phyloP scores from a whole-genome alignment of 2,113 vertebrate genomes.

The Notothenia rossii region DNA sequence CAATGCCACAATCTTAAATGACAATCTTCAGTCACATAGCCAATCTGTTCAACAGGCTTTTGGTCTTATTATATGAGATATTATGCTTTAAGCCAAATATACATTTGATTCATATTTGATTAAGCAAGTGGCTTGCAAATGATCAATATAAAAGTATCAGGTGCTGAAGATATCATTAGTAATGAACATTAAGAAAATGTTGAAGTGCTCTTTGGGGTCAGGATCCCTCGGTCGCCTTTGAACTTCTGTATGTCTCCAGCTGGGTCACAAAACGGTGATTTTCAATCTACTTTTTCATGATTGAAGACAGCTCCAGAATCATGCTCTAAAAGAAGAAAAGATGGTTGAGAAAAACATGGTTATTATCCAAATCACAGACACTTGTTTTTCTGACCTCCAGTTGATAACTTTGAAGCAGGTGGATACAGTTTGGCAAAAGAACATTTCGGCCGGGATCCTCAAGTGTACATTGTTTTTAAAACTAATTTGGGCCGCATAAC shows the following conservation, averaged over 20 bases:
- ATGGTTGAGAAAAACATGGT: neutral
- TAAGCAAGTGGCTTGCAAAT: slow-evolving; percentile 1
- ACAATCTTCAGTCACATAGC: slow-evolving; percentile 38
- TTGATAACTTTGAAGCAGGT: neutral
- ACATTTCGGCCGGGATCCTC: too few species aligned
- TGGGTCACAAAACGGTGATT: neutral
- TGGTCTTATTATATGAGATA: slow-evolving; percentile 51
- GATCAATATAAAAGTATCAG: neutral
- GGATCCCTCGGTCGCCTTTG: neutral
- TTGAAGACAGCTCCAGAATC: slow-evolving; percentile 95
- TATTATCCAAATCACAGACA: slow-evolving; percentile 3
- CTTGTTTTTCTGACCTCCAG: neutral
- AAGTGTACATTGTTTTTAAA: too few species aligned
- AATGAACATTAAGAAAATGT: slow-evolving; percentile 1
- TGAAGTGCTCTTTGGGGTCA: neutral
- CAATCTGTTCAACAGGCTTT: neutral
- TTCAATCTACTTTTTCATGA: slow-evolving; percentile 92
- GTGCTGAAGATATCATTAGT: slow-evolving; percentile 27
- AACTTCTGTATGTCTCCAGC: neutral
- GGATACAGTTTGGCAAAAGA: too few species aligned
- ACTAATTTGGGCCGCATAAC: too few species aligned
- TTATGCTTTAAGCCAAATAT: slow-evolving; percentile 31
- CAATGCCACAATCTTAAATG: slow-evolving; percentile 31
- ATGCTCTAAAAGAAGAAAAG: slow-evolving; percentile 89
- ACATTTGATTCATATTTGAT: slow-evolving; percentile 14